These are phyloP conservation scores for Julus scanicus DNA, from an alignment of 2,888 invertebrate species.

Conservation along the genomic window DNA sequence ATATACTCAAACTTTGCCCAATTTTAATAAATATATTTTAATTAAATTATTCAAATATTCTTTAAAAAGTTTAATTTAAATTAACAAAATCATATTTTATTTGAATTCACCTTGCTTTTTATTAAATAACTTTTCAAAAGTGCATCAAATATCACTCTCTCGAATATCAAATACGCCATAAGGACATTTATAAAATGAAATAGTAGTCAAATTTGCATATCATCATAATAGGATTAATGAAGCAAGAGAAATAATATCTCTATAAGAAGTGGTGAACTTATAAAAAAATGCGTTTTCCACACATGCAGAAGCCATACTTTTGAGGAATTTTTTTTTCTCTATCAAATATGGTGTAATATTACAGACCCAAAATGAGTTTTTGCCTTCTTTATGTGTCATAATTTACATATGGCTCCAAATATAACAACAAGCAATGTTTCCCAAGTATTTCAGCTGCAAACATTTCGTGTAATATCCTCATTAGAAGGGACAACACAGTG, in stretches of 20 bases:
- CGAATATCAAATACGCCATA: background rate
- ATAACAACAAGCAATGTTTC: background rate
- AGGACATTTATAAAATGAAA: conserved; percentile 34
- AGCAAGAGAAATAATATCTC: conserved; percentile 25
- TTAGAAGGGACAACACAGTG: background rate
- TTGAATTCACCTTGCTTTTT: background rate
- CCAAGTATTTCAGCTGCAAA: background rate
- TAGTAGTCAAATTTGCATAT: conserved; percentile 44
- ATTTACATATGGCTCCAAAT: conserved; percentile 41
- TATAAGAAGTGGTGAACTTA: background rate
- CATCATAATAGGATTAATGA: conserved; percentile 31
- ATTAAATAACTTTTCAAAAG: background rate
- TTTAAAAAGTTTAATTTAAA: too few species aligned
- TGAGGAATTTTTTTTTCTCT: background rate
- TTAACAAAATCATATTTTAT: too few species aligned
- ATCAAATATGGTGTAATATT: background rate
- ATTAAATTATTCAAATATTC: too few species aligned
- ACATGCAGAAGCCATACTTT: background rate
- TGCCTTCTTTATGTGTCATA: background rate
- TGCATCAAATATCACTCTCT: background rate
- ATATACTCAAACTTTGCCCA: too few species aligned
- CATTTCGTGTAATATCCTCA: conserved; percentile 40
- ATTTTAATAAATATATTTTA: too few species aligned
- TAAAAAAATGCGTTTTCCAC: background rate
- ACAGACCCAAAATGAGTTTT: background rate